Conservation (phyloP, 2,113 vertebrate genomes). For the Phycodurus eques region DNA sequence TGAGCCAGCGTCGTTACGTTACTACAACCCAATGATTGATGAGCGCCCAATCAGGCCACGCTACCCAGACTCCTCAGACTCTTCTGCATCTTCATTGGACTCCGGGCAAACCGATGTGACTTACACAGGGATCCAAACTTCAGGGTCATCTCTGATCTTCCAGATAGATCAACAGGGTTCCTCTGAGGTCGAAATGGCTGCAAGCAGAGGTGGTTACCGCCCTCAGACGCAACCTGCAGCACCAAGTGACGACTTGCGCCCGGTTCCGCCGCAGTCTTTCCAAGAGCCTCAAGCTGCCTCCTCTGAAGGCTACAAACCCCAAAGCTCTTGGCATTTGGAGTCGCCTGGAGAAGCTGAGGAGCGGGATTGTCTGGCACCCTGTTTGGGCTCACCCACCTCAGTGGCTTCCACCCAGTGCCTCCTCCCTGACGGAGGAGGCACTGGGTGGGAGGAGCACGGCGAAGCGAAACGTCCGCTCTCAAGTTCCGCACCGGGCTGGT, state of each 20-base stretch:
- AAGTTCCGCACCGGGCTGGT: slow-evolving; percentile 72
- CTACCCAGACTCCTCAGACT: slow-evolving; percentile 69
- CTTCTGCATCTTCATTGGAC: slow-evolving; percentile 74
- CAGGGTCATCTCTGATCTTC: slow-evolving; percentile 63
- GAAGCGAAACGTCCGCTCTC: slow-evolving; percentile 65
- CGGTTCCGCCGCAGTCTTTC: slow-evolving; percentile 21
- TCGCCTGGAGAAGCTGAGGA: slow-evolving; percentile 78
- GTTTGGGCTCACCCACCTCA: slow-evolving; percentile 90
- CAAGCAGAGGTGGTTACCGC: slow-evolving; percentile 50
- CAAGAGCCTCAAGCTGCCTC: slow-evolving; percentile 32
- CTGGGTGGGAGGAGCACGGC: slow-evolving; percentile 76
- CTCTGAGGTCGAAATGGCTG: slow-evolving; percentile 20
- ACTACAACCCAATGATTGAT: slow-evolving; percentile 86
- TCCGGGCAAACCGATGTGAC: slow-evolving; percentile 81
- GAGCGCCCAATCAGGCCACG: slow-evolving; percentile 73
- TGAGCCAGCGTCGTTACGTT: slow-evolving; percentile 76
- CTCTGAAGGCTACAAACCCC: slow-evolving; percentile 85
- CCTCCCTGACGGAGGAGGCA: slow-evolving; percentile 83
- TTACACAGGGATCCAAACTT: slow-evolving; percentile 91
- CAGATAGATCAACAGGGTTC: slow-evolving; percentile 69
- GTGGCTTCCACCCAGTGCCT: slow-evolving; percentile 92
- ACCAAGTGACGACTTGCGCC: not conserved
- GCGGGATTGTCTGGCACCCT: slow-evolving; percentile 67
- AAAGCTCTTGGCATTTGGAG: slow-evolving; percentile 81
- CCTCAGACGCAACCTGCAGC: slow-evolving; percentile 54